Evolutionary conservation across 1,140 invertebrate species (phyloP).

Genomic region (Coptotermes formosanus): DNA sequence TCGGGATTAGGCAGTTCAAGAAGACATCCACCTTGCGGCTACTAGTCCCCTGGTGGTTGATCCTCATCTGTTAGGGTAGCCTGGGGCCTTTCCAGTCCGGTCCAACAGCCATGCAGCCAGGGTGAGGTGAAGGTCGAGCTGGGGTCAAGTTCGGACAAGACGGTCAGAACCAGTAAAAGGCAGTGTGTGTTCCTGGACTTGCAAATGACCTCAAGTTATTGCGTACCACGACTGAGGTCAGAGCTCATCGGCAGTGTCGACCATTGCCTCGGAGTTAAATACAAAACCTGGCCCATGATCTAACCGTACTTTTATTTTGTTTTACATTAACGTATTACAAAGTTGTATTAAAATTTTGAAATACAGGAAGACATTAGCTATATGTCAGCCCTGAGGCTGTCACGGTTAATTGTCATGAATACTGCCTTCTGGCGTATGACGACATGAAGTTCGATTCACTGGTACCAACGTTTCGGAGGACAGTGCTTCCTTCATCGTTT

Average conservation of each 20-base stretch:
- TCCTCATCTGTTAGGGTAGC: background rate
- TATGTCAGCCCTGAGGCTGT: no score
- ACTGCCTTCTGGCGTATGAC: no score
- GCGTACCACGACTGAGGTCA: background rate
- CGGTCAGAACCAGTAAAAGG: background rate
- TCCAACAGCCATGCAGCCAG: background rate
- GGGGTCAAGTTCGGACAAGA: slow-evolving; percentile 17
- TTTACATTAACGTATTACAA: no score
- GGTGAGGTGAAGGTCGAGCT: background rate
- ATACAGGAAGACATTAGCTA: no score
- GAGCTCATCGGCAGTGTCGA: background rate
- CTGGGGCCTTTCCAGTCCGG: background rate
- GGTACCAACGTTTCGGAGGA: no score
- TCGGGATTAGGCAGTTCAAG: background rate
- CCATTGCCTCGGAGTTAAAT: background rate
- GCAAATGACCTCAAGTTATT: background rate
- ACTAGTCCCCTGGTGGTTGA: background rate
- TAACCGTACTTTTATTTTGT: no score
- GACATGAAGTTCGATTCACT: no score
- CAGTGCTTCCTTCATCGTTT: no score
- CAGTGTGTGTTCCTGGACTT: background rate
- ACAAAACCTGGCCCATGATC: background rate
- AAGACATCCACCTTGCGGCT: slow-evolving; percentile 3
- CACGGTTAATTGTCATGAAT: no score
- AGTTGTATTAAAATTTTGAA: no score